Evolutionary conservation across 2,888 invertebrate genomes (phyloP).

Genomic region (Ichneumon xanthorius): DNA sequence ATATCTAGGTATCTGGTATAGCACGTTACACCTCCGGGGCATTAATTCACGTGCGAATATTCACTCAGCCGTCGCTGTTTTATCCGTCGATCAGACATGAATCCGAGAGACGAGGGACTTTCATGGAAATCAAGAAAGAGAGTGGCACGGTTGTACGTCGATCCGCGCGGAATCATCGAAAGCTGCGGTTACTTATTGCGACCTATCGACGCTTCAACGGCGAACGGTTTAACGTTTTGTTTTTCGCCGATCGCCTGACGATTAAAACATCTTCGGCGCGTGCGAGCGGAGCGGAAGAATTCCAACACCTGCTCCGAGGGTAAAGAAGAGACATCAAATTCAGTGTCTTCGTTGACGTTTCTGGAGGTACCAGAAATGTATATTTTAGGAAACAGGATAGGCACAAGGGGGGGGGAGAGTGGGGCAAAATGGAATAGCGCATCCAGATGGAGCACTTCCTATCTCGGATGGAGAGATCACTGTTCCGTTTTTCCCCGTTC

Average conservation of each 20-base stretch:
- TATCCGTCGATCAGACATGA: constrained; percentile 49
- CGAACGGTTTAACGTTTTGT: neutral
- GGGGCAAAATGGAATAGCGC: neutral
- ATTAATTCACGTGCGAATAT: constrained; percentile 57
- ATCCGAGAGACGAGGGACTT: constrained; percentile 17
- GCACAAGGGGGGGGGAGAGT: neutral
- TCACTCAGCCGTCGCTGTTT: constrained; percentile 43
- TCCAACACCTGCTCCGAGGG: neutral
- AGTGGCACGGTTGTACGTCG: neutral
- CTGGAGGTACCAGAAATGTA: neutral
- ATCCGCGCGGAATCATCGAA: neutral
- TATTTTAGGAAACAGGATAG: neutral
- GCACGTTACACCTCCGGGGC: constrained; percentile 34
- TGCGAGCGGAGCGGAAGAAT: neutral
- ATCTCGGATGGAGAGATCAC: no score
- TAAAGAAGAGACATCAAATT: neutral
- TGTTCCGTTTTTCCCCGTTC: no score
- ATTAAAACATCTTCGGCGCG: neutral
- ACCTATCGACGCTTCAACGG: neutral
- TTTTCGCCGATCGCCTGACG: neutral
- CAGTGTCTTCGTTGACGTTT: neutral
- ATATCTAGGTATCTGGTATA: constrained; percentile 41
- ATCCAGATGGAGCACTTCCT: no score
- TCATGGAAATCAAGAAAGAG: constrained; percentile 18
- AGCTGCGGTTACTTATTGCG: neutral